phyloP scores from a whole-genome alignment of 2,888 invertebrate genomes.

The Drosophila melanosoma region DNA sequence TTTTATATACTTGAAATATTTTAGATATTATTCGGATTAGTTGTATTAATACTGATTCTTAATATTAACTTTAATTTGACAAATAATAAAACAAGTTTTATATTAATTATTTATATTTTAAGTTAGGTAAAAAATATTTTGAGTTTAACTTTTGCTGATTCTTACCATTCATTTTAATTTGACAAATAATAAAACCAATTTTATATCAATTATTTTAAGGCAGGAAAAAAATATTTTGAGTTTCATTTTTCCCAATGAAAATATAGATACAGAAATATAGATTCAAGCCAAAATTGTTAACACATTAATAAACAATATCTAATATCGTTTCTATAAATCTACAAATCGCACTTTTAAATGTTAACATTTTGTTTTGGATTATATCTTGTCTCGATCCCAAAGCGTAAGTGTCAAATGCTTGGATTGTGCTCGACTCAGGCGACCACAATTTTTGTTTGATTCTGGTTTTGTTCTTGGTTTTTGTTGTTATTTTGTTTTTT shows the following conservation, averaged over 20 bases:
- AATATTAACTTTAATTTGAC: background rate
- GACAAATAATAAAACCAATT: background rate
- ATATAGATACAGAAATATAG: background rate
- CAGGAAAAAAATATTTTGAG: too few relatives aligned
- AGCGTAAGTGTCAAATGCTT: constrained; percentile 59
- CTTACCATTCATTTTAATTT: background rate
- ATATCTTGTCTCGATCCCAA: constrained; percentile 23
- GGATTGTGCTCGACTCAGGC: constrained; percentile 28
- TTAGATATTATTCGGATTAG: background rate
- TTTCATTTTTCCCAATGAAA: background rate
- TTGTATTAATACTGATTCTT: background rate
- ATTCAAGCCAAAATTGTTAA: constrained; percentile 1
- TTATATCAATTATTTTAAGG: background rate
- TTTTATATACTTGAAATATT: background rate
- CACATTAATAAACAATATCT: background rate
- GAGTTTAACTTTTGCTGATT: background rate
- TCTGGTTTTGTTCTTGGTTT: background rate
- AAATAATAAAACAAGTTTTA: background rate
- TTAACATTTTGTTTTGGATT: constrained; percentile 24
- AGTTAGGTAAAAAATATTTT: too few relatives aligned
- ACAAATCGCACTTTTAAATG: constrained; percentile 27
- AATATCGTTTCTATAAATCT: constrained; percentile 8
- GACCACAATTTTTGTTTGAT: constrained; percentile 29
- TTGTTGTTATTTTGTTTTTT: constrained; percentile 11
- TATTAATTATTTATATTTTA: background rate